Percentiles rank a stretch among this genome's conserved stretches.
Evolutionary conservation across 2,113 vertebrate species (phyloP).

Genomic region (Anarrhichthys ocellatus): DNA sequence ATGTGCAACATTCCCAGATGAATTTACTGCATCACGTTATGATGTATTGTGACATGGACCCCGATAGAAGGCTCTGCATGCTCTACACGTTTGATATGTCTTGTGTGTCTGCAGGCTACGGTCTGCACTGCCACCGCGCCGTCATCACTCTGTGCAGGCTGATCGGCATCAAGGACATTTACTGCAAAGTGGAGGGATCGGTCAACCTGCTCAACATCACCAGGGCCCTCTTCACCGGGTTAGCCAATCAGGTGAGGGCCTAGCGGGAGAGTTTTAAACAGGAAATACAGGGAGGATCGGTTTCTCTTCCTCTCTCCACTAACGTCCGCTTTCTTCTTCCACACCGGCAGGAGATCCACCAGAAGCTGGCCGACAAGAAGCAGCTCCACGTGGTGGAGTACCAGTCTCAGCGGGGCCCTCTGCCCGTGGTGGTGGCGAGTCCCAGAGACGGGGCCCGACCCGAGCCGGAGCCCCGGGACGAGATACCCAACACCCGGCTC

Average conservation of each 20-base stretch:
- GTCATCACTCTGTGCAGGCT: conserved; percentile 94
- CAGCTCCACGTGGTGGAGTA: conserved; percentile 92
- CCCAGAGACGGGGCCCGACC: conserved; percentile 71
- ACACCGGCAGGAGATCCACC: conserved; percentile 88
- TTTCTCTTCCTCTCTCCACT: neutral
- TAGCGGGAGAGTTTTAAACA: neutral
- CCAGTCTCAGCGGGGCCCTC: conserved; percentile 84
- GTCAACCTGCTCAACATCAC: conserved; percentile 92
- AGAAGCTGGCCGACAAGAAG: conserved; percentile 88
- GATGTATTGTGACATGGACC: neutral
- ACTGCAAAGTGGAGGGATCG: conserved; percentile 91
- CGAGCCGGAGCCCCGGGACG: conserved; percentile 84
- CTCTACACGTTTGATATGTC: neutral
- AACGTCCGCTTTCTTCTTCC: neutral
- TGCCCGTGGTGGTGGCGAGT: conserved; percentile 89
- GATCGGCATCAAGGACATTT: conserved; percentile 94
- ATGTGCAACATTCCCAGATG: neutral
- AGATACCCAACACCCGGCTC: conserved; percentile 84
- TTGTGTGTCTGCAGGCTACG: conserved; percentile 86
- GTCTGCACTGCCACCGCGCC: conserved; percentile 93
- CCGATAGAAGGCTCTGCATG: neutral
- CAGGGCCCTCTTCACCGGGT: conserved; percentile 89
- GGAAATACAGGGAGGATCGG: neutral
- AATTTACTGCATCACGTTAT: neutral
- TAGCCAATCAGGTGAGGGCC: conserved; percentile 87